These are phyloP conservation scores for Limnothrissa miodon DNA, from an alignment of 2,113 vertebrate species.

Conservation along the genomic window DNA sequence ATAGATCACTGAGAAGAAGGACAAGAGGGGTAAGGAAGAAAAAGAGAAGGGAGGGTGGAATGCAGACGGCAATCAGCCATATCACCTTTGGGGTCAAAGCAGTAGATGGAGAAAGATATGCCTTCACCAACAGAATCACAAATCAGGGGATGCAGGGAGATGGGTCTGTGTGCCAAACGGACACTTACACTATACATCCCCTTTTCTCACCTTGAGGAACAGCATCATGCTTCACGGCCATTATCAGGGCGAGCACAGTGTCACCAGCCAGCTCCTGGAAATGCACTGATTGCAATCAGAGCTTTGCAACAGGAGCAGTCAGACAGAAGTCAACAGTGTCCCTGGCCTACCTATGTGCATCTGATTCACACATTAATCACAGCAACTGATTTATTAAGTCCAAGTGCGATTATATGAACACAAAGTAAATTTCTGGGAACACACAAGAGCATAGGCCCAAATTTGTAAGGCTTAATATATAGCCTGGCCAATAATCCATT, in stretches of 20 bases:
- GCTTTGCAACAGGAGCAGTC: background rate
- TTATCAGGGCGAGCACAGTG: background rate
- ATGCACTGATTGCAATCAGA: background rate
- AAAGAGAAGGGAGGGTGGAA: slow-evolving; percentile 37
- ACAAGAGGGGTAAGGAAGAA: background rate
- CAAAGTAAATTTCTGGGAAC: background rate
- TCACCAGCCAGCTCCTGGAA: background rate
- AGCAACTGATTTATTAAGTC: background rate
- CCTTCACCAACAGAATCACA: slow-evolving; percentile 52
- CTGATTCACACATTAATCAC: background rate
- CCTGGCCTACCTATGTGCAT: background rate
- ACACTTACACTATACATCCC: slow-evolving; percentile 16
- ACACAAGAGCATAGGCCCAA: no score
- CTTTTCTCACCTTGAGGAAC: background rate
- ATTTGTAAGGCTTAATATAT: background rate
- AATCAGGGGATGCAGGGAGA: slow-evolving; percentile 46
- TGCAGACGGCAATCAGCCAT: slow-evolving; percentile 54
- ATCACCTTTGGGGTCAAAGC: slow-evolving; percentile 54
- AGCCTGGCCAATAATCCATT: no score
- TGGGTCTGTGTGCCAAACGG: slow-evolving; percentile 41
- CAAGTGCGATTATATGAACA: background rate
- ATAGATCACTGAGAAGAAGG: slow-evolving; percentile 35
- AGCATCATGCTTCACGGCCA: background rate
- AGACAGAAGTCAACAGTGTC: background rate
- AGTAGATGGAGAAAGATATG: slow-evolving; percentile 54